Evolutionary conservation across 2,113 vertebrate genomes (phyloP).

Genomic region (Ctenomys sociabilis): DNA sequence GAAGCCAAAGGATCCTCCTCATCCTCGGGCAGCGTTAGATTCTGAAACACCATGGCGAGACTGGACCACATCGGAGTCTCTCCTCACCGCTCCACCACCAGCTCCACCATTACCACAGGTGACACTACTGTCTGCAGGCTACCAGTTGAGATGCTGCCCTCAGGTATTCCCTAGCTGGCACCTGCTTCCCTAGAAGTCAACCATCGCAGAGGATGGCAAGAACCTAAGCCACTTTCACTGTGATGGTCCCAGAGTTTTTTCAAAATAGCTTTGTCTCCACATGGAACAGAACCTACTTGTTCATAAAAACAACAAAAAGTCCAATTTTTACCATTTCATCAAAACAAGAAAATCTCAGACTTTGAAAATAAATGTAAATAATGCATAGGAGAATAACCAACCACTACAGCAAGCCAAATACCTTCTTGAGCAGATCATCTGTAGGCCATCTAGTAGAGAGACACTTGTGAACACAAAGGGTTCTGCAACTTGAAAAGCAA

Average conservation of each 20-base stretch:
- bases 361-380: constrained; percentile 49
- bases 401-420: constrained; percentile 2
- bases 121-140: neutral
- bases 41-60: neutral
- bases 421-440: neutral
- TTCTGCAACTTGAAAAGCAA: neutral
- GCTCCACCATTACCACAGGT: neutral
- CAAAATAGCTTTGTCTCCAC: neutral
- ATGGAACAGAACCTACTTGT: neutral
- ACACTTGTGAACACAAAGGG: neutral
- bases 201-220: neutral
- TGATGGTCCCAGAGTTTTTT: neutral
- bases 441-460: neutral
- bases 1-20: neutral
- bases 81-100: neutral
- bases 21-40: neutral
- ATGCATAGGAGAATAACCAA: neutral
- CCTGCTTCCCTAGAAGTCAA: neutral
- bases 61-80: no score
- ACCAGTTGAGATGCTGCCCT: neutral
- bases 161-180: neutral
- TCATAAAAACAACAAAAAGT: neutral
- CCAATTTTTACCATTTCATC: neutral
- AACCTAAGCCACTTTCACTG: neutral
- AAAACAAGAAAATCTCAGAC: neutral